phyloP scores from a whole-genome alignment of 1,140 invertebrate genomes.

The Potamilus streckersoni region DNA sequence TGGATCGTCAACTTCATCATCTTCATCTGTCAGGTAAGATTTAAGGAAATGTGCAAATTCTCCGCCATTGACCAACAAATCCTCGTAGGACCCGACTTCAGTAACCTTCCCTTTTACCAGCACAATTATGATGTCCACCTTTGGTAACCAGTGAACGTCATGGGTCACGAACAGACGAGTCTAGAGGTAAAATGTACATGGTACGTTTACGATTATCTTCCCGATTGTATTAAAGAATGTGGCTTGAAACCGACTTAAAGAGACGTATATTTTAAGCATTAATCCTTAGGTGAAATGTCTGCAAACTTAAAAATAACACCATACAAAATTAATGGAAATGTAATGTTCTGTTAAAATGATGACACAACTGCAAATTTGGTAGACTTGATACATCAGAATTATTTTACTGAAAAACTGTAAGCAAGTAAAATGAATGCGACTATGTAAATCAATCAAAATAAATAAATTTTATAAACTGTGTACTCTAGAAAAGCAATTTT shows the following conservation, averaged over 20 bases:
- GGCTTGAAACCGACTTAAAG: no score
- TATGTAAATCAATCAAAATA: no score
- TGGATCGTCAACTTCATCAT: constrained; percentile 41
- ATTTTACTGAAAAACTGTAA: no score
- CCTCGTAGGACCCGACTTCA: constrained; percentile 63
- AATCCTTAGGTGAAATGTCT: not conserved
- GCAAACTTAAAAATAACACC: not conserved
- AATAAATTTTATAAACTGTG: no score
- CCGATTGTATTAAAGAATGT: no score
- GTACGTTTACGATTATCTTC: no score
- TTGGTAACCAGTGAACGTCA: constrained; percentile 62
- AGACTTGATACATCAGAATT: no score
- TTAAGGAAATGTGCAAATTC: constrained; percentile 61
- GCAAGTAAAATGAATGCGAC: no score
- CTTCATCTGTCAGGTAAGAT: constrained; percentile 38
- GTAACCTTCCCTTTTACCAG: constrained; percentile 60
- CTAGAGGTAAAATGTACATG: constrained; percentile 14
- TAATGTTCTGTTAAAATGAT: not conserved
- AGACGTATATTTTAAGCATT: no score
- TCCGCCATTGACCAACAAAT: constrained; percentile 55
- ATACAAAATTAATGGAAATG: not conserved
- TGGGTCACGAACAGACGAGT: constrained; percentile 67
- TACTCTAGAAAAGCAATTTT: no score
- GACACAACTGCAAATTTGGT: not conserved
- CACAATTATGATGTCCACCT: constrained; percentile 64